Evolutionary conservation across 2,797 vertebrate species (phyloP), one percentile per base, ranked within the genome.

Genomic region (Limosa lapponica): DNA sequence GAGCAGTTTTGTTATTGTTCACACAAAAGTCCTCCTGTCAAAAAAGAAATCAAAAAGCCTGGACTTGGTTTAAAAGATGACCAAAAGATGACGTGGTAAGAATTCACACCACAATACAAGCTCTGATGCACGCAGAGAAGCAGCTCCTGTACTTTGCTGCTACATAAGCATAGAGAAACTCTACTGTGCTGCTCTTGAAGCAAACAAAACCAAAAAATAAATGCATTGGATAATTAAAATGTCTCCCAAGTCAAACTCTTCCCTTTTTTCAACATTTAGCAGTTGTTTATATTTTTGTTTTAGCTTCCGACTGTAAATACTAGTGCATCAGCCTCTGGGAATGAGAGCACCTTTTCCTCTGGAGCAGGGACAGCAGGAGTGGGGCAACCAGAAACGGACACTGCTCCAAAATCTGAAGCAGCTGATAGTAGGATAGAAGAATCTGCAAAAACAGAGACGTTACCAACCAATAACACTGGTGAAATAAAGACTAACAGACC

Each of bases 291-390:
- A 16, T 91, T 78, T 81, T 51, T 89, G 32, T 65, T 97, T 95
- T 84, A 98, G 98, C 98, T 98, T 92, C 98, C 98, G 8, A 72
- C 96, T 95, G 83, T 97, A 97, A 98, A 98, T 97, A 95, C 98
- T 72, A 95, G 96, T 92, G 95, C 96, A 77, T 86, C 97, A 23
- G 94, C 93, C 84, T 97, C 97, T 96, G 97, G 96, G 96, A 98
- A 67, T 0, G 98, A 98, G 95, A 96, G 75, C 69, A 64, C 96
- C 59, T 97, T 95, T 94, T 97, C 97, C 97, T 98, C 98, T 94
- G 99, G 92, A 95, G 92, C 95, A 93, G 98, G 96, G 73, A 88
- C 89, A 84, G 96, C 82, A 92, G 96, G 67, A 20, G 93, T 69
- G 78, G 97, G 69, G 61, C 95, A 95, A 46, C 94, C 93, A 93